Conservation (phyloP, 2,113 vertebrate species). For the Tragelaphus imberbis region DNA sequence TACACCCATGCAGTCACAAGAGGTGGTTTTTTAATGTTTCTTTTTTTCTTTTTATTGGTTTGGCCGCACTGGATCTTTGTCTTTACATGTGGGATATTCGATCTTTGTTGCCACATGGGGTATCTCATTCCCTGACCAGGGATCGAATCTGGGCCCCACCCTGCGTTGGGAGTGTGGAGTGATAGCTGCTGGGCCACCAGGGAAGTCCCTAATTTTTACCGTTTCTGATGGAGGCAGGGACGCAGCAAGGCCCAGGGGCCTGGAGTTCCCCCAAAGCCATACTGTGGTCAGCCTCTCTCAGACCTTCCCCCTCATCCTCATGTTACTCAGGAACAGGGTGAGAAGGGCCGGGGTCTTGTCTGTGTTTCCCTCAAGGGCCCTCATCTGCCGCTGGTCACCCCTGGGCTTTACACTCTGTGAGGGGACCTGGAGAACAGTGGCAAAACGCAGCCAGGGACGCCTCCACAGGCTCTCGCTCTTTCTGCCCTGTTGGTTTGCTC, state of each 20-base stretch:
- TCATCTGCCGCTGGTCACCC: neutral
- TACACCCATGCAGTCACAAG: neutral
- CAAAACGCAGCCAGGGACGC: accelerated
- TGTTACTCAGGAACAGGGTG: too few relatives aligned
- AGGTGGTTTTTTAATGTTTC: neutral
- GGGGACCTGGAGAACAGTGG: neutral
- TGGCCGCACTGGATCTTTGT: neutral
- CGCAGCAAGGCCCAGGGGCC: neutral
- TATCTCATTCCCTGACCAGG: neutral
- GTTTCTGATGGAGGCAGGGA: neutral
- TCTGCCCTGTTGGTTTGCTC: neutral
- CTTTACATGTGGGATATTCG: neutral
- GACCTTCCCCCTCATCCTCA: neutral
- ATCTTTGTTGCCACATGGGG: neutral
- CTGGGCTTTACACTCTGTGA: accelerated
- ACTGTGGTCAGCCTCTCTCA: accelerated
- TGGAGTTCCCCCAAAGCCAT: neutral
- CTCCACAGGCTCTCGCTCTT: neutral
- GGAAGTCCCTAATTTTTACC: neutral
- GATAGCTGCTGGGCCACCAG: neutral
- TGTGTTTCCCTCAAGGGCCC: neutral
- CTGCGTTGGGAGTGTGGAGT: neutral
- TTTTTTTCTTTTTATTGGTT: neutral
- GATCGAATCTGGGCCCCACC: neutral
- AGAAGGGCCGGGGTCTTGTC: neutral